Percentiles rank a stretch among this genome's conserved stretches.
These are phyloP conservation scores for Onychorhynchus coronatus DNA, from an alignment of 2,113 vertebrate genomes.

Conservation along the genomic window DNA sequence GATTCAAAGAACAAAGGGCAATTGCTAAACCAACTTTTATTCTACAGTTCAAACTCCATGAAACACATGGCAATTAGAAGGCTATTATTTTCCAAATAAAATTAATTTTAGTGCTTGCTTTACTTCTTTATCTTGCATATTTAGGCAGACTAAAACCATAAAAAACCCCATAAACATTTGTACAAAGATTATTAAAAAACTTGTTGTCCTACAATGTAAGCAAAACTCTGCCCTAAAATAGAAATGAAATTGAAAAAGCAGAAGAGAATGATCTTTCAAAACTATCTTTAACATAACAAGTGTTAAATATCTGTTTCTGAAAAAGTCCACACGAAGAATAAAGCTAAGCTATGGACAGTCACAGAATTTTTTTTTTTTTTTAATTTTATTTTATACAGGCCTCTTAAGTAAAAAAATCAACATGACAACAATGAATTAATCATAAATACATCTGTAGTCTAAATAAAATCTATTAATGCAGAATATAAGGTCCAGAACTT, in stretches of 20 bases:
- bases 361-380: background rate
- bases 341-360: background rate
- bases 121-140: background rate
- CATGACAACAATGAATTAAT: background rate
- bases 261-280: background rate
- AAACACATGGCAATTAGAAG: background rate
- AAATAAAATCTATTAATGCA: background rate
- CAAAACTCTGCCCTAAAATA: background rate
- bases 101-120: background rate
- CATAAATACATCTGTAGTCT: background rate
- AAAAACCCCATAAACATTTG: background rate
- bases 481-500: background rate
- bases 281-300: background rate
- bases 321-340: background rate
- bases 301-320: background rate
- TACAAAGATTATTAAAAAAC: background rate
- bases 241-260: background rate
- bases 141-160: background rate
- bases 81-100: background rate
- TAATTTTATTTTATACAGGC: background rate
- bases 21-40: background rate
- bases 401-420: background rate
- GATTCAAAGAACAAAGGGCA: background rate
- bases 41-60: background rate
- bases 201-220: background rate